Conservation (phyloP, 2,113 vertebrate species). For the Mesoclemmys tuberculata region DNA sequence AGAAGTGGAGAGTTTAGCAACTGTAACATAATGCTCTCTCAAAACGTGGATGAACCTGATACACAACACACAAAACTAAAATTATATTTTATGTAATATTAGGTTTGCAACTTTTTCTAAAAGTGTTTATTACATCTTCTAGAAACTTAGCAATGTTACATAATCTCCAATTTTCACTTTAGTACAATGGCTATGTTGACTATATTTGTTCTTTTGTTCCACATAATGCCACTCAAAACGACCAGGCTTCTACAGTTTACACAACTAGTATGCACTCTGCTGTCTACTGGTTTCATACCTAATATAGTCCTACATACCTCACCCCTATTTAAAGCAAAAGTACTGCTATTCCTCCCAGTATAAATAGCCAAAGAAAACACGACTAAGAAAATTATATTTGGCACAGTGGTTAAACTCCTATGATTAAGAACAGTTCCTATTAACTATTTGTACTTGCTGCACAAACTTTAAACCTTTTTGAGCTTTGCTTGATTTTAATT, state of each 20-base stretch:
- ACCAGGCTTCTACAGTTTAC: conserved; percentile 24
- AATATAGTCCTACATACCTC: conserved; percentile 57
- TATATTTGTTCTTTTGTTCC: not conserved
- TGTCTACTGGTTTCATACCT: conserved; percentile 57
- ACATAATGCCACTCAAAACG: not conserved
- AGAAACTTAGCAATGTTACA: not conserved
- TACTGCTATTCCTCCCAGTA: conserved; percentile 5
- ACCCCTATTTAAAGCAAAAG: conserved; percentile 51
- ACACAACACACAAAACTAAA: not conserved
- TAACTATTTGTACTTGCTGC: not conserved
- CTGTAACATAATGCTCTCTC: not conserved
- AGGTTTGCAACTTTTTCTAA: not conserved
- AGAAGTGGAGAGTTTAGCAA: not conserved
- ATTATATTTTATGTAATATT: not conserved
- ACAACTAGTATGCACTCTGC: not conserved
- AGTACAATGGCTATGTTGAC: not conserved
- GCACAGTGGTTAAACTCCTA: not conserved
- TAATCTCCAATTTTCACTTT: not conserved
- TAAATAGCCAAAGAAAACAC: conserved; percentile 68
- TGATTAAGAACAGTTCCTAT: not conserved
- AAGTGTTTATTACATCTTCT: not conserved
- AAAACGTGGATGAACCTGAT: not conserved
- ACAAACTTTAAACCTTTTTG: not conserved
- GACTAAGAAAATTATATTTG: conserved; percentile 25
- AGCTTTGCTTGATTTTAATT: not conserved